Evolutionary conservation across 2,113 vertebrate species (phyloP).

Genomic region (Dryoscopus gambensis): DNA sequence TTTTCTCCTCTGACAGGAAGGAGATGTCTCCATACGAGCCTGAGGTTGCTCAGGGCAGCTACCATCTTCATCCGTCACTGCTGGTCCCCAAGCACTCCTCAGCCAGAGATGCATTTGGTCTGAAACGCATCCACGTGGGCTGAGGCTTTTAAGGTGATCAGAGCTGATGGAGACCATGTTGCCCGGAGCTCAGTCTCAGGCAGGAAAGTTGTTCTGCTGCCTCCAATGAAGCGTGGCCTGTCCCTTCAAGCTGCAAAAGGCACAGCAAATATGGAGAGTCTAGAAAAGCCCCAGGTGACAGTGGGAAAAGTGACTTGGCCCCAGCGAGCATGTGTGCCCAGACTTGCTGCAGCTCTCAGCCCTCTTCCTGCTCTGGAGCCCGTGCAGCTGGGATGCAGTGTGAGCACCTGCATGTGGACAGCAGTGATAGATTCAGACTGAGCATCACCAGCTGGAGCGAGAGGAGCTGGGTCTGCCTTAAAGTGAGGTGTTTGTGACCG

Average conservation of each 20-base stretch:
- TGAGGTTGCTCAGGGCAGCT: neutral
- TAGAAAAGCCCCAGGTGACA: neutral
- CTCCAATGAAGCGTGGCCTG: neutral
- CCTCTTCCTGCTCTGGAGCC: neutral
- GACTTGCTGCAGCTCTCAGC: neutral
- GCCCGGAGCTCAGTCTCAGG: neutral
- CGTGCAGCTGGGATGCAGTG: fast-evolving
- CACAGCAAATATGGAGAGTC: neutral
- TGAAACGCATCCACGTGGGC: neutral
- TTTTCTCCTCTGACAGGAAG: neutral
- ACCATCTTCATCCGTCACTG: neutral
- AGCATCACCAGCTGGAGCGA: neutral
- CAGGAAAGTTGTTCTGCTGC: neutral
- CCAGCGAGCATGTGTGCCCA: neutral
- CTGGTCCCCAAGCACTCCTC: neutral
- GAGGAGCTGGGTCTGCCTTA: neutral
- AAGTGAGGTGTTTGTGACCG: fast-evolving
- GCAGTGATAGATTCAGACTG: fast-evolving
- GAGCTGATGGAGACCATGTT: neutral
- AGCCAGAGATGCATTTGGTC: neutral
- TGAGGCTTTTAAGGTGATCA: neutral
- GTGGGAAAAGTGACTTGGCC: neutral
- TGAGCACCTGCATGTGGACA: neutral
- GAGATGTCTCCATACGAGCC: neutral
- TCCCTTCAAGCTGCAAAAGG: neutral